Conservation (phyloP, 2,888 invertebrate genomes). For the Mesochorus sp. region DNA sequence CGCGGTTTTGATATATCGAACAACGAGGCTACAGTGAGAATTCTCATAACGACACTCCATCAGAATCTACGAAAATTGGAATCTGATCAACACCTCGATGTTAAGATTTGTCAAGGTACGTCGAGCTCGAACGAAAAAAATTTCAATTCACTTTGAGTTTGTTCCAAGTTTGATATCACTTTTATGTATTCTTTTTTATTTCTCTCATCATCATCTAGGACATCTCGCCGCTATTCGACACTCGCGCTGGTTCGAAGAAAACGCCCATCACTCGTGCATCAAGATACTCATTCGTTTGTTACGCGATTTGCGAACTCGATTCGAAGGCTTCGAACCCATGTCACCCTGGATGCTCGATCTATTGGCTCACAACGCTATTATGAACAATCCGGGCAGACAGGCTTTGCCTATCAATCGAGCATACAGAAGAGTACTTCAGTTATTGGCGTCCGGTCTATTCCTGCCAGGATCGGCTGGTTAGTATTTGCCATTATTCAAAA, state of each 20-base stretch:
- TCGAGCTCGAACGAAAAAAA: not conserved
- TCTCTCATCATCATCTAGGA: no score
- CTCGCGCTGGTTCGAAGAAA: constrained; percentile 99
- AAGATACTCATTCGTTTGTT: constrained; percentile 96
- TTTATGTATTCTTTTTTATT: not conserved
- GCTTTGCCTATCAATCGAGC: constrained; percentile 96
- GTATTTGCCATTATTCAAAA: constrained; percentile 45
- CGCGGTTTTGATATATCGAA: constrained; percentile 95
- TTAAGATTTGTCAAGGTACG: constrained; percentile 83
- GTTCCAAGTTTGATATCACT: constrained; percentile 6
- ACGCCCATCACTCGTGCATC: constrained; percentile 97
- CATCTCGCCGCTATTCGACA: constrained; percentile 97
- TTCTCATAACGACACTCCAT: constrained; percentile 96
- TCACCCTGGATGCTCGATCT: constrained; percentile 99
- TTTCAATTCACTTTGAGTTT: not conserved
- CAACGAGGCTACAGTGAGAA: constrained; percentile 92
- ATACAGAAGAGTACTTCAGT: constrained; percentile 92
- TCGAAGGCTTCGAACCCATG: constrained; percentile 94
- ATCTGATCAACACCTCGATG: constrained; percentile 89
- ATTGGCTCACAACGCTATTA: constrained; percentile 96
- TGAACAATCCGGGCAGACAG: constrained; percentile 97
- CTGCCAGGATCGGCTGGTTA: constrained; percentile 94
- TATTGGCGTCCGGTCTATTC: constrained; percentile 96
- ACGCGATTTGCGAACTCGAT: constrained; percentile 95
- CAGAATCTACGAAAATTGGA: constrained; percentile 97